phyloP scores from a whole-genome alignment of 2,888 invertebrate species.

The Luperina testacea region DNA sequence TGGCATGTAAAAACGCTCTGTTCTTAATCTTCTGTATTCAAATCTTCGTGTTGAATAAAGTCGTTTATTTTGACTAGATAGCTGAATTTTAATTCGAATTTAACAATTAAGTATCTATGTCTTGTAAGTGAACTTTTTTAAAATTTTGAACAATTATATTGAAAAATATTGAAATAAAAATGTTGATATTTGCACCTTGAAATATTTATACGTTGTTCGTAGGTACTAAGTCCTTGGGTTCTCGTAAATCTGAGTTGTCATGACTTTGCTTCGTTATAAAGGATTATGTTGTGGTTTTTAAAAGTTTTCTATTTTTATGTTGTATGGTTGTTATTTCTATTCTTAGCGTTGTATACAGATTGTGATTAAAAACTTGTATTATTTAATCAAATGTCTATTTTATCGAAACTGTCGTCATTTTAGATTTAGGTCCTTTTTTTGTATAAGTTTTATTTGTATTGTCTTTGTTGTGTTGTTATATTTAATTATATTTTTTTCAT shows the following conservation, averaged over 20 bases:
- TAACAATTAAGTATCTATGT: not conserved
- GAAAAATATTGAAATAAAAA: not conserved
- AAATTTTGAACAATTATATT: not conserved
- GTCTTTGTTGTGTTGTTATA: constrained; percentile 12
- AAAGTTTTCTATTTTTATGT: constrained; percentile 15
- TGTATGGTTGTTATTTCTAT: constrained; percentile 1
- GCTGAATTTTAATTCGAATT: constrained; percentile 6
- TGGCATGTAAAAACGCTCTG: not conserved
- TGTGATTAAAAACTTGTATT: constrained; percentile 27
- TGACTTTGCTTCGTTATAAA: constrained; percentile 21
- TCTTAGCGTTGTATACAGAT: not conserved
- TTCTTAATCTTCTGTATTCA: constrained; percentile 16
- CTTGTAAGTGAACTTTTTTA: not conserved
- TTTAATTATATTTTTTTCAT: constrained; percentile 26
- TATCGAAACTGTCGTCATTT: not conserved
- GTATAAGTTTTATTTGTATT: constrained; percentile 7
- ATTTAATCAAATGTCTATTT: constrained; percentile 6
- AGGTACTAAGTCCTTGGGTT: not conserved
- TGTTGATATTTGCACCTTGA: not conserved
- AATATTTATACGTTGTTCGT: not conserved
- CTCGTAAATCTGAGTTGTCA: not conserved
- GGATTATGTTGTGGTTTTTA: constrained; percentile 16
- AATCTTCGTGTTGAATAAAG: not conserved
- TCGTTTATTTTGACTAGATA: not conserved
- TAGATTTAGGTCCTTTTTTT: constrained; percentile 5